Percentiles rank a stretch among this genome's conserved stretches.
Conservation (phyloP, 2,888 invertebrate species). For the Eucera pruinosa region DNA sequence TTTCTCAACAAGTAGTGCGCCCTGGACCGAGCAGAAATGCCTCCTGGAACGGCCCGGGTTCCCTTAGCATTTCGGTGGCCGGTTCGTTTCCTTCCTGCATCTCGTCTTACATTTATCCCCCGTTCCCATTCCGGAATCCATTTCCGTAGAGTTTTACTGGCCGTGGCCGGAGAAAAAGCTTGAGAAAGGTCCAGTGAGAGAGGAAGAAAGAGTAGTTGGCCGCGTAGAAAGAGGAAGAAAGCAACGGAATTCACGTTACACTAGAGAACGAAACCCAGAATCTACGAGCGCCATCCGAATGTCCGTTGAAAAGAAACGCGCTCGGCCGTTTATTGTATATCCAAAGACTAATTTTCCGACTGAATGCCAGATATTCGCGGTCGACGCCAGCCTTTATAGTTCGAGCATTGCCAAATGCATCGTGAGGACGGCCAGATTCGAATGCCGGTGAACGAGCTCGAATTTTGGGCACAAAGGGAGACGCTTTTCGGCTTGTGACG, state of each 20-base stretch:
- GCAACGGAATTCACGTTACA: slow-evolving; percentile 12
- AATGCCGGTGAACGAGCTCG: slow-evolving; percentile 11
- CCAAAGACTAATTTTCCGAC: slow-evolving; percentile 52
- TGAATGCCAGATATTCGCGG: slow-evolving; percentile 41
- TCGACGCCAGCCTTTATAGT: slow-evolving; percentile 24
- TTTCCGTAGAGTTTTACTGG: slow-evolving; percentile 68
- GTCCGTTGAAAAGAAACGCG: slow-evolving; percentile 51
- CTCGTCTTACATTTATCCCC: slow-evolving; percentile 64
- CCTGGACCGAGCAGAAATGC: slow-evolving; percentile 42
- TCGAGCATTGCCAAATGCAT: slow-evolving; percentile 25
- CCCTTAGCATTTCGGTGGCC: slow-evolving; percentile 59
- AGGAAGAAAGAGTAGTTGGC: slow-evolving; percentile 17
- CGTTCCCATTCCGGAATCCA: slow-evolving; percentile 63
- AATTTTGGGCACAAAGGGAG: slow-evolving; percentile 7
- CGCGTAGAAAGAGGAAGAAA: background rate
- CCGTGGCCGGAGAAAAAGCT: slow-evolving; percentile 58
- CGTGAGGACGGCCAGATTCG: slow-evolving; percentile 20
- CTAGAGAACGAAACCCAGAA: slow-evolving; percentile 49
- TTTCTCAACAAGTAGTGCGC: slow-evolving; percentile 61
- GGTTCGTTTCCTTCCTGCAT: slow-evolving; percentile 70
- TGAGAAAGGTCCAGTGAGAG: slow-evolving; percentile 38
- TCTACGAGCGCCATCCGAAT: slow-evolving; percentile 59
- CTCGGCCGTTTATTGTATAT: slow-evolving; percentile 48
- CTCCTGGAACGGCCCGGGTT: slow-evolving; percentile 45
- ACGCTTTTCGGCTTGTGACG: background rate